A percentile compares a stretch with the other conserved stretches of the same genome.
Evolutionary conservation across 2,888 invertebrate genomes (phyloP).

Genomic region (Entomobrya multifasciata): DNA sequence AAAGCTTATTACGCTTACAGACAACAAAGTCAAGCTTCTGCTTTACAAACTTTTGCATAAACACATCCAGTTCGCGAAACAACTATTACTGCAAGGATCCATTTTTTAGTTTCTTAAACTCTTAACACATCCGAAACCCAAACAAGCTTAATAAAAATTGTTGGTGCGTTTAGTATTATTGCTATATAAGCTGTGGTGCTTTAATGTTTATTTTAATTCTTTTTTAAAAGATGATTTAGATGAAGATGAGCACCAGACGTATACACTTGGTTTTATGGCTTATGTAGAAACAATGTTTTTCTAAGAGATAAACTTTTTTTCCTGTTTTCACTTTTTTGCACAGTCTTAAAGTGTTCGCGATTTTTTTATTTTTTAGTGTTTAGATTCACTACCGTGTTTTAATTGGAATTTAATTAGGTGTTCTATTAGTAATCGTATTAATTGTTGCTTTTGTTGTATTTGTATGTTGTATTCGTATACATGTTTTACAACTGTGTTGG

Average conservation of each 20-base stretch:
- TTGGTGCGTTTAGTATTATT: slow-evolving; percentile 10
- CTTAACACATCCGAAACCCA: slow-evolving; percentile 31
- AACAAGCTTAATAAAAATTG: slow-evolving; percentile 51
- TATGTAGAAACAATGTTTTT: slow-evolving; percentile 23
- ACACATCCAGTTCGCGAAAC: slow-evolving; percentile 38
- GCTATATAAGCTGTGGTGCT: too few relatives aligned
- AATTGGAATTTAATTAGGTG: slow-evolving; percentile 30
- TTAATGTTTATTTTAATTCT: too few relatives aligned
- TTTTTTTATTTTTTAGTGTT: not conserved
- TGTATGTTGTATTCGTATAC: slow-evolving; percentile 57
- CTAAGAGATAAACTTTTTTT: slow-evolving; percentile 5
- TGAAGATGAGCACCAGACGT: slow-evolving; percentile 73
- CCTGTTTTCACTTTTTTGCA: slow-evolving; percentile 17
- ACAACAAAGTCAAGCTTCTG: slow-evolving; percentile 2
- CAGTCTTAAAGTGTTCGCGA: not conserved
- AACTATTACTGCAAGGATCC: slow-evolving; percentile 49
- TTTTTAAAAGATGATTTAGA: too few relatives aligned
- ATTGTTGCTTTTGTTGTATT: slow-evolving; percentile 31
- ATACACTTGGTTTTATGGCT: slow-evolving; percentile 70
- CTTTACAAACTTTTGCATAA: slow-evolving; percentile 21
- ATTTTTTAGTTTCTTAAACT: slow-evolving; percentile 33
- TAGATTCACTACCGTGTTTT: not conserved
- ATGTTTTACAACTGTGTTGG: slow-evolving; percentile 30
- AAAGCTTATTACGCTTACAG: not conserved
- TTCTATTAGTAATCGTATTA: slow-evolving; percentile 12